phyloP scores from a whole-genome alignment of 1,140 invertebrate species.

The Philotrypesis tridentata region DNA sequence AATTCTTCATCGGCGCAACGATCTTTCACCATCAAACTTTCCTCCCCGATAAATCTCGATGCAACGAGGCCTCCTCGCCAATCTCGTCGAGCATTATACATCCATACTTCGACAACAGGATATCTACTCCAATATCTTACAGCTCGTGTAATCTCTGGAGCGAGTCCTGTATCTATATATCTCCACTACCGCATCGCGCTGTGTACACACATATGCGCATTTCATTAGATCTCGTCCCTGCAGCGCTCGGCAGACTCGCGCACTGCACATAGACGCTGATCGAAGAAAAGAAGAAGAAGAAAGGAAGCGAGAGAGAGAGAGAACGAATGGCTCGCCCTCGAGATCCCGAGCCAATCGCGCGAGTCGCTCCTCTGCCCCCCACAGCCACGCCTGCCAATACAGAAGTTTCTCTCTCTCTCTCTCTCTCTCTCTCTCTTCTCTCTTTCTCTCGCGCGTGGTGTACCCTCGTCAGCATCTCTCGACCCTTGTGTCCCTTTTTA shows the following conservation, averaged over 20 bases:
- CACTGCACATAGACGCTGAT: not conserved
- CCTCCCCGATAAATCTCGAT: not conserved
- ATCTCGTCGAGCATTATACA: not conserved
- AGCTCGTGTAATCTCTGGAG: not conserved
- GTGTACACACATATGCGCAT: not conserved
- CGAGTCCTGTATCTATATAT: not conserved
- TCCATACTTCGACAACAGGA: not conserved
- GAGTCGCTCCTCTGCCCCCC: conserved; percentile 64
- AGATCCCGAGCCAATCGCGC: conserved; percentile 55
- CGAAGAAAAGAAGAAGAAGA: not conserved
- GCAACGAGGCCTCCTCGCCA: not conserved
- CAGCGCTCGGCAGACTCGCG: not conserved
- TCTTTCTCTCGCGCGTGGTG: conserved; percentile 36
- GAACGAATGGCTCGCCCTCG: conserved; percentile 20
- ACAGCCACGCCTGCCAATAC: conserved; percentile 74
- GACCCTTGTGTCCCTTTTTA: conserved; percentile 59
- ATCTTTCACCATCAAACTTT: not conserved
- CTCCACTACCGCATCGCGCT: too few species aligned
- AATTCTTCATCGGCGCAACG: not conserved
- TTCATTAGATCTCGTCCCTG: not conserved
- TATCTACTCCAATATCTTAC: not conserved
- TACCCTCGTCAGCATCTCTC: conserved; percentile 62
- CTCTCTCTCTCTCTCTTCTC: conserved; percentile 50
- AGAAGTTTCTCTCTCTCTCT: conserved; percentile 60
- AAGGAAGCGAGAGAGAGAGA: conserved; percentile 1